Evolutionary conservation across 2,888 invertebrate species (phyloP), one percentile per base, ranked within the genome.

Genomic region (Limenitis camilla): DNA sequence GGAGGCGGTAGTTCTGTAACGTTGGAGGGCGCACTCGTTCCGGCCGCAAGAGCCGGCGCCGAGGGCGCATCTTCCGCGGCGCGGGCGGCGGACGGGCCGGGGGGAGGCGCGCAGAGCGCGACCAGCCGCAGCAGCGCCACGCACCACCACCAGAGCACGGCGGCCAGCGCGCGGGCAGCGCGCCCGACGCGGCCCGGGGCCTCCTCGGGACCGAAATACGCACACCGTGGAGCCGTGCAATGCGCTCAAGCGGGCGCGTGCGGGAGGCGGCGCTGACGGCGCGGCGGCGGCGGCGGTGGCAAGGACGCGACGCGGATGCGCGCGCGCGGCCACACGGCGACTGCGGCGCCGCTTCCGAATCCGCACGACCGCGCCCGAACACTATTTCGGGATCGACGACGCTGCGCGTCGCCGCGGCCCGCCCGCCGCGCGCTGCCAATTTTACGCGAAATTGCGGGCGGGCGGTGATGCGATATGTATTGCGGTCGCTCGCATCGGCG

Each of bases 371-470:
- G 82, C 81, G 69, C 81, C 85, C 86, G 85, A 85, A 84, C 85
- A 83, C 86, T 86, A 86, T 86, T 86, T 86, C 86, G 84, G 86
- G 86, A 85, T 72, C 83, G 85, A 77, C 84, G 85, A 77, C 84
- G 78, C 81, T 77, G 79, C 81, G 76, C 81, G 74, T 79, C 80
- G 79, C 78, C 69, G 76, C 79, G 76, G 80, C 80, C 84, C 85
- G 82, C 82, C 82, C 83, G 81, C 75, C 76, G 71, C 80, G 76
- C 75, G 81, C 83, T 85, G 86, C 86, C 86, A 86, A 86, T 86
- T 86, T 86, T 84, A 86, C 86, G 86, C 85, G 81, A 85, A 85
- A 85, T 85, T 85, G 83, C 86, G 85, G 86, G 86, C 85, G 84
- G 86, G 86, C 86, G 84, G 84, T 83, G 86, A 85, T 83, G 85